These are phyloP conservation scores for Drosophila borealis DNA, from an alignment of 2,888 invertebrate species.

Conservation along the genomic window DNA sequence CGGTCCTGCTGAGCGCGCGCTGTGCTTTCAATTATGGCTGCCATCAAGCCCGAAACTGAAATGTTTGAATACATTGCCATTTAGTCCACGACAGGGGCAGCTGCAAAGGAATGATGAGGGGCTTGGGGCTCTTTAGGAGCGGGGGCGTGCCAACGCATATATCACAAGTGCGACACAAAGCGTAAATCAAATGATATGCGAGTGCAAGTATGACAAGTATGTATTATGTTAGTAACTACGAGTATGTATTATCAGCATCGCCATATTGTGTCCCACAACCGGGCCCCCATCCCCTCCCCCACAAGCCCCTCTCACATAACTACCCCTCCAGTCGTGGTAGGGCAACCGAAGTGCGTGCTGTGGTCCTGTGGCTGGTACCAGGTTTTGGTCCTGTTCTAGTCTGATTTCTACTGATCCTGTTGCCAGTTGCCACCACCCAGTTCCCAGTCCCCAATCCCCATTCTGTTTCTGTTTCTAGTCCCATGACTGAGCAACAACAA, in stretches of 20 bases:
- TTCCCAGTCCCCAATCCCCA: background rate
- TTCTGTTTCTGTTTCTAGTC: conserved; percentile 13
- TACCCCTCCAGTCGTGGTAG: background rate
- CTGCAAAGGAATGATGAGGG: conserved; percentile 31
- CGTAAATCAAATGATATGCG: conserved; percentile 78
- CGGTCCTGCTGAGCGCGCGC: conserved; percentile 41
- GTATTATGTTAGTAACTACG: conserved; percentile 73
- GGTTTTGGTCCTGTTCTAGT: conserved; percentile 12
- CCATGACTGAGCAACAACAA: conserved; percentile 26
- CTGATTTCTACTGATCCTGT: conserved; percentile 21
- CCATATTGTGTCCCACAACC: conserved; percentile 54
- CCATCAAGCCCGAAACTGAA: conserved; percentile 74
- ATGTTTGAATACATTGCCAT: conserved; percentile 78
- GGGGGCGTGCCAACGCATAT: conserved; percentile 64
- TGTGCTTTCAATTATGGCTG: conserved; percentile 71
- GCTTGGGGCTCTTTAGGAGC: background rate
- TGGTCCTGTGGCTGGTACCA: conserved; percentile 17
- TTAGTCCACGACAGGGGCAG: conserved; percentile 52
- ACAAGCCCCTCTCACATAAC: background rate
- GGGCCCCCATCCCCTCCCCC: background rate
- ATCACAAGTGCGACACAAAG: conserved; percentile 74
- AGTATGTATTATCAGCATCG: conserved; percentile 69
- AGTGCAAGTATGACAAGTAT: conserved; percentile 78
- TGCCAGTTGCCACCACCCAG: background rate
- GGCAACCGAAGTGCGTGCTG: conserved; percentile 32